These are phyloP conservation scores for Eutolmus rufibarbis DNA, from an alignment of 2,888 invertebrate genomes.

Conservation along the genomic window DNA sequence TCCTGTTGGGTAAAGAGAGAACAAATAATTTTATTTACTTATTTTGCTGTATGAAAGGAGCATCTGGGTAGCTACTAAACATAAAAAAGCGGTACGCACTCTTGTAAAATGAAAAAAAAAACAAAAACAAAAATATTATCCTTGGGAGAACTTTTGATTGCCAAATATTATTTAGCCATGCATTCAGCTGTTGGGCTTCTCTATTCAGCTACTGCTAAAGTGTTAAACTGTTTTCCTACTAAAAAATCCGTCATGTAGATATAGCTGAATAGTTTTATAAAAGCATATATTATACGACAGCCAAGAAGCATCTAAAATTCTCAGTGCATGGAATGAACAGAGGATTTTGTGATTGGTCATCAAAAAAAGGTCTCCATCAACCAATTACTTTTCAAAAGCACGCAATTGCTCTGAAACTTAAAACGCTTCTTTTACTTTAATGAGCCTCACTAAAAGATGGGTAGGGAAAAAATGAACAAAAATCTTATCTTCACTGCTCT, in stretches of 20 bases:
- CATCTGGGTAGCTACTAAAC: not conserved
- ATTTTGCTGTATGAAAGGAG: not conserved
- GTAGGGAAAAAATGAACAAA: not conserved
- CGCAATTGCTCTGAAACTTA: not conserved
- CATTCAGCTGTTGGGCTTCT: not conserved
- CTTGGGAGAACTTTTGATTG: not conserved
- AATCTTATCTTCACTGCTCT: not conserved
- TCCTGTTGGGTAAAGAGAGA: slow-evolving; percentile 60
- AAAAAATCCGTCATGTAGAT: not conserved
- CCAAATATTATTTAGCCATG: not conserved
- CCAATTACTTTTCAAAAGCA: not conserved
- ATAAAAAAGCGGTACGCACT: not conserved
- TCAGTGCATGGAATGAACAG: not conserved
- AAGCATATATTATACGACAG: too few relatives aligned
- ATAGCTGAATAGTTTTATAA: too few relatives aligned
- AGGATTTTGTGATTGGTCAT: not conserved
- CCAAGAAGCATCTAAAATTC: not conserved
- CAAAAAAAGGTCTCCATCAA: not conserved
- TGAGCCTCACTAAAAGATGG: not conserved
- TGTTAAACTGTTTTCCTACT: not conserved
- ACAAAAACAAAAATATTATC: not conserved
- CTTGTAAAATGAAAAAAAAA: not conserved
- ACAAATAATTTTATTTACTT: not conserved
- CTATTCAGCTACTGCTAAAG: not conserved
- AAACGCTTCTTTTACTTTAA: not conserved